Evolutionary conservation across 2,888 invertebrate species (phyloP).

Genomic region (Drosophila fulvimacula): DNA sequence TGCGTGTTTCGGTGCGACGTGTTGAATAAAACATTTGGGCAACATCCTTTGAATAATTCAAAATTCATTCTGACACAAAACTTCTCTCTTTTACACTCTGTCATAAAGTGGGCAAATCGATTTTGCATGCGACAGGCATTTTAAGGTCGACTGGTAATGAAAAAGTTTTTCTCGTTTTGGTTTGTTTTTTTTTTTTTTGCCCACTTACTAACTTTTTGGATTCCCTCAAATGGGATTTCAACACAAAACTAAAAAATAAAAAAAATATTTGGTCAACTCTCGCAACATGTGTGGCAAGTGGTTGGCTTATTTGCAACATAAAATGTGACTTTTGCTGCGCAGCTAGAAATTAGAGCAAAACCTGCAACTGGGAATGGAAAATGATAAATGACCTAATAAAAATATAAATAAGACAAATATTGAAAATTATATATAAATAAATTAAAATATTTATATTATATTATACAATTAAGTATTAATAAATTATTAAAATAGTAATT

Average conservation of each 20-base stretch:
- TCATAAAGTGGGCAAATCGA: slow-evolving; percentile 43
- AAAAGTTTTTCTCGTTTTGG: slow-evolving; percentile 35
- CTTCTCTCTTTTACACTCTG: slow-evolving; percentile 10
- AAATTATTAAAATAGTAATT: too few relatives aligned
- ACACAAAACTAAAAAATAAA: slow-evolving; percentile 13
- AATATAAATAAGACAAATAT: too few relatives aligned
- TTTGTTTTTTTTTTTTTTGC: background rate
- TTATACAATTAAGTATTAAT: too few relatives aligned
- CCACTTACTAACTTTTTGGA: slow-evolving; percentile 43
- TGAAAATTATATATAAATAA: too few relatives aligned
- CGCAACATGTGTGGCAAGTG: slow-evolving; percentile 18
- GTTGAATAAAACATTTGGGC: slow-evolving; percentile 63
- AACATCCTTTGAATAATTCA: slow-evolving; percentile 66
- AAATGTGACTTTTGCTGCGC: background rate
- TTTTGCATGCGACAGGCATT: slow-evolving; percentile 55
- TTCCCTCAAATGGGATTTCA: slow-evolving; percentile 33
- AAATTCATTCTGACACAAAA: slow-evolving; percentile 43
- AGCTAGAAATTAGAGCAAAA: background rate
- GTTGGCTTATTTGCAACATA: slow-evolving; percentile 13
- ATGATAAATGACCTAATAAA: too few relatives aligned
- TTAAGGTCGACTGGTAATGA: slow-evolving; percentile 54
- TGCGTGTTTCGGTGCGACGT: slow-evolving; percentile 24
- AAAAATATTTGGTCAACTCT: slow-evolving; percentile 4
- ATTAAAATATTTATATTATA: too few relatives aligned
- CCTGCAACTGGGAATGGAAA: background rate